A percentile compares a stretch with the other conserved stretches of the same genome.
These are phyloP conservation scores for Bombus pascuorum DNA, from an alignment of 1,140 invertebrate genomes.

Conservation along the genomic window DNA sequence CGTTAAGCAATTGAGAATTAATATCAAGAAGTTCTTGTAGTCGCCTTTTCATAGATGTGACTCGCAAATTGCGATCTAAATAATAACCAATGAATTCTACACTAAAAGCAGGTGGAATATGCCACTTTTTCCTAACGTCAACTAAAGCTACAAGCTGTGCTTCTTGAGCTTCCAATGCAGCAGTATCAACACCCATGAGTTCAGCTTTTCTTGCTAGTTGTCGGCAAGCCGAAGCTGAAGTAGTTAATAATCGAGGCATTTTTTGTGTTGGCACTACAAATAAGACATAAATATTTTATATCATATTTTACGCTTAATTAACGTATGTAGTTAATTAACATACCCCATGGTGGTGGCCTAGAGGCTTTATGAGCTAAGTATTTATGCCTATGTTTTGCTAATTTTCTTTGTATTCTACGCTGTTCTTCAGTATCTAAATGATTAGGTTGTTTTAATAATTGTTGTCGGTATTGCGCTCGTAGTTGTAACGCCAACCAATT, in stretches of 20 bases:
- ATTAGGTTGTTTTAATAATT: slow-evolving; percentile 82
- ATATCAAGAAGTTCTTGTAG: slow-evolving; percentile 89
- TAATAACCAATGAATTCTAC: slow-evolving; percentile 98
- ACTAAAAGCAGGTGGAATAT: slow-evolving; percentile 94
- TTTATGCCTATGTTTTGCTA: slow-evolving; percentile 89
- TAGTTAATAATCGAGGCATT: slow-evolving; percentile 94
- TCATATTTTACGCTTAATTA: slow-evolving; percentile 17
- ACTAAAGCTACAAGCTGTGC: slow-evolving; percentile 89
- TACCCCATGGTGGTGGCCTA: slow-evolving; percentile 93
- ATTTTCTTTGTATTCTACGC: slow-evolving; percentile 89
- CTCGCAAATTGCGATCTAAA: slow-evolving; percentile 91
- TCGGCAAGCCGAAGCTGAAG: slow-evolving; percentile 93
- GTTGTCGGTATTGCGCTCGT: slow-evolving; percentile 87
- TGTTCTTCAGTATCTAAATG: slow-evolving; percentile 86
- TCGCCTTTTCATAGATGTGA: slow-evolving; percentile 90
- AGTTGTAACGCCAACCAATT: slow-evolving; percentile 95
- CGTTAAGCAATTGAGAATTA: slow-evolving; percentile 87
- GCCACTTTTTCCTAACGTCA: slow-evolving; percentile 96
- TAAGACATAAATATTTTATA: slow-evolving; percentile 16
- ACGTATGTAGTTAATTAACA: slow-evolving; percentile 59
- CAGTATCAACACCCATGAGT: slow-evolving; percentile 93
- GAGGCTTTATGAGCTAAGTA: slow-evolving; percentile 89
- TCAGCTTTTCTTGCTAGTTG: slow-evolving; percentile 93
- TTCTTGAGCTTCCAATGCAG: slow-evolving; percentile 90
- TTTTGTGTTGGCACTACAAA: slow-evolving; percentile 94